Evolutionary conservation across 2,888 invertebrate species (phyloP).

Genomic region (Linyphia triangularis): DNA sequence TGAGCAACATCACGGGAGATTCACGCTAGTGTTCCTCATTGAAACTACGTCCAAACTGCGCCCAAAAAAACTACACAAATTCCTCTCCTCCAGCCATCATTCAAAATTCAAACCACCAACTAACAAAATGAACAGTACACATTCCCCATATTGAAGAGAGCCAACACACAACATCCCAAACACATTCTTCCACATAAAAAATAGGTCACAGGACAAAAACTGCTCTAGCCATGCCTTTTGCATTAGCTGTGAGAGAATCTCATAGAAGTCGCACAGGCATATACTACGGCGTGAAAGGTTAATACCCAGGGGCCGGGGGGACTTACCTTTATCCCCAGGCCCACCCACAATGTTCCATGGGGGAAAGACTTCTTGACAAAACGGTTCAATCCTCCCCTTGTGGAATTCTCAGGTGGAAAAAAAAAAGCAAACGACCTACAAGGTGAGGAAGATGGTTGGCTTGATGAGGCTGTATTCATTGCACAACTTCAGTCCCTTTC

Average conservation of each 20-base stretch:
- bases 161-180: too few relatives aligned
- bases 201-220: background rate
- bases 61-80: too few relatives aligned
- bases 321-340: background rate
- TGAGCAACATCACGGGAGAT: too few relatives aligned
- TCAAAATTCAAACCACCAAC: too few relatives aligned
- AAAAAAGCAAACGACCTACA: background rate
- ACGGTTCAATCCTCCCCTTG: conserved; percentile 1
- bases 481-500: background rate
- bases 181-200: background rate
- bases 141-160: too few relatives aligned
- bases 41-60: too few relatives aligned
- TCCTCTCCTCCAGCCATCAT: too few relatives aligned
- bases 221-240: background rate
- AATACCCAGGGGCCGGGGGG: background rate
- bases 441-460: background rate
- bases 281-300: background rate
- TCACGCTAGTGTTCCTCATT: too few relatives aligned
- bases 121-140: too few relatives aligned
- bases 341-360: background rate
- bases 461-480: conserved; percentile 31
- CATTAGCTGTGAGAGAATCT: background rate
- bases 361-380: conserved; percentile 10
- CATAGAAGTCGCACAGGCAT: background rate
- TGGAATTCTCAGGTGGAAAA: conserved; percentile 42